phyloP scores from a whole-genome alignment of 2,888 invertebrate species.

The Tipula unca region DNA sequence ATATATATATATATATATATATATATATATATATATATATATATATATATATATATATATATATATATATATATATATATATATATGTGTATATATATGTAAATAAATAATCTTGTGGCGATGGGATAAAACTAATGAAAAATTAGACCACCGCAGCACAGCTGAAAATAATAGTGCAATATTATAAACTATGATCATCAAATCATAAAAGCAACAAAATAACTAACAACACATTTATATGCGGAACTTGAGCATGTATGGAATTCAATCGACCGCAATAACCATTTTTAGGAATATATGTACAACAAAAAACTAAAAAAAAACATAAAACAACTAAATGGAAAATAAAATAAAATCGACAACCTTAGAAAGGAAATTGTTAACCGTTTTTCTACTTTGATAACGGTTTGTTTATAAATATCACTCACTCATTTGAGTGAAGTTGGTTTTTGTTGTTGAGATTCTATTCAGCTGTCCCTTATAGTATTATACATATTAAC shows the following conservation, averaged over 20 bases:
- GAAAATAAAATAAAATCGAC: neutral
- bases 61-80: no score
- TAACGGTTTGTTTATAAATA: neutral
- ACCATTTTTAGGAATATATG: neutral
- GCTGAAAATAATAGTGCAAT: neutral
- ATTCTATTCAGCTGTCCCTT: neutral
- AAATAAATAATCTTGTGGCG: no score
- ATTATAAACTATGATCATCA: neutral
- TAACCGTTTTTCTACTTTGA: neutral
- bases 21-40: no score
- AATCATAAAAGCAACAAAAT: neutral
- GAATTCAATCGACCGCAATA: neutral
- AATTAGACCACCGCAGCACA: neutral
- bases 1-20: no score
- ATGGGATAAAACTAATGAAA: neutral
- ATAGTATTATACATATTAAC: neutral
- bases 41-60: no score
- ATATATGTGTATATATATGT: no score
- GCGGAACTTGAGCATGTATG: neutral
- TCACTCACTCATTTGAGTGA: neutral
- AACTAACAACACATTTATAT: neutral
- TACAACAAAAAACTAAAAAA: neutral
- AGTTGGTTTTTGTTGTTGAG: neutral
- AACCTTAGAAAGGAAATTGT: neutral
- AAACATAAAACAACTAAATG: neutral